Conservation (phyloP, 1,140 invertebrate species). For the Zaprionus lachaisei region DNA sequence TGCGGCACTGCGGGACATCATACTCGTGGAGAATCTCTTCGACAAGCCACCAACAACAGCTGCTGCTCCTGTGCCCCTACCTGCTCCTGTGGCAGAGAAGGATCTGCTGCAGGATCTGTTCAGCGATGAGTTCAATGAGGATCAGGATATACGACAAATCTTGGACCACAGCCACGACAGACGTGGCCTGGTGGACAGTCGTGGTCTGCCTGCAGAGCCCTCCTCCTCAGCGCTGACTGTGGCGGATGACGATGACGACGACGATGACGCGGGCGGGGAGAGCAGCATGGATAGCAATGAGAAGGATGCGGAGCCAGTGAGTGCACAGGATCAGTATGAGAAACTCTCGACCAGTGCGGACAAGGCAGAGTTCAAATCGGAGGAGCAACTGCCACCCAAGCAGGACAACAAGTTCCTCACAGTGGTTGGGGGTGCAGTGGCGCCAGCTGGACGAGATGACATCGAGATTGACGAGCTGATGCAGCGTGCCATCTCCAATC, state of each 20-base stretch:
- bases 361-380: constrained; percentile 54
- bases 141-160: constrained; percentile 76
- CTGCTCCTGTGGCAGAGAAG: constrained; percentile 34
- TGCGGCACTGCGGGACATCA: constrained; percentile 89
- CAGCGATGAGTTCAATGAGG: constrained; percentile 79
- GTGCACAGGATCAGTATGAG: constrained; percentile 76
- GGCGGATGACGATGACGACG: constrained; percentile 78
- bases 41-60: constrained; percentile 84
- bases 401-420: constrained; percentile 78
- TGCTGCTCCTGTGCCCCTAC: background rate
- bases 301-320: constrained; percentile 62
- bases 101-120: constrained; percentile 78
- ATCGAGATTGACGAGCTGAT: constrained; percentile 83
- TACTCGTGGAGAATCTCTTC: constrained; percentile 86
- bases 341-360: constrained; percentile 77
- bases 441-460: constrained; percentile 67
- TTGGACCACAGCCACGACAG: constrained; percentile 64
- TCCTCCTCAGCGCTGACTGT: constrained; percentile 76
- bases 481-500: constrained; percentile 83
- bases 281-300: constrained; percentile 77
- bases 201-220: constrained; percentile 73
- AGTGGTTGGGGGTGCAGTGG: constrained; percentile 29
- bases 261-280: constrained; percentile 68
- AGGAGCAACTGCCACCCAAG: constrained; percentile 53
- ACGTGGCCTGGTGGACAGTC: constrained; percentile 69